phyloP scores from a whole-genome alignment of 2,113 vertebrate species.

The Xyrauchen texanus region DNA sequence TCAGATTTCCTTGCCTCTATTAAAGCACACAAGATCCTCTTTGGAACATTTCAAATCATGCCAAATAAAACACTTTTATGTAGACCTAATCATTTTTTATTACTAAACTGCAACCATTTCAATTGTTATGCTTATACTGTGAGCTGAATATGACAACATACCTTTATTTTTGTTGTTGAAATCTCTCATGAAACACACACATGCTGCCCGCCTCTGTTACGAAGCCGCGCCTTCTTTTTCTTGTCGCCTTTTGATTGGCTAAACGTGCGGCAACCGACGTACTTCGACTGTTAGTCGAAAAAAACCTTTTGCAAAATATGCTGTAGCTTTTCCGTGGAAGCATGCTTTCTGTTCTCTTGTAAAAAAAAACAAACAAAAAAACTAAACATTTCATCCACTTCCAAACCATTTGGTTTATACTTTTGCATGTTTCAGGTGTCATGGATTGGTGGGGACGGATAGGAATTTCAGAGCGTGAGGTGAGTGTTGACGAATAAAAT shows the following conservation, averaged over 20 bases:
- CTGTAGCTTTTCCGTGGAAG: not conserved
- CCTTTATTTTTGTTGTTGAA: too few species aligned
- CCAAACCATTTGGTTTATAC: not conserved
- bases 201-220: not conserved
- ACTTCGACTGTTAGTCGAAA: slow-evolving; percentile 40
- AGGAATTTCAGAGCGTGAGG: slow-evolving; percentile 2
- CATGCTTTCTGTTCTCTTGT: not conserved
- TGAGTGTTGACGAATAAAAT: not conserved
- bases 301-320: slow-evolving; percentile 31
- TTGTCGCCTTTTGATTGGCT: slow-evolving; percentile 69
- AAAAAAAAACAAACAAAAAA: not conserved
- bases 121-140: not conserved
- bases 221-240: slow-evolving; percentile 66
- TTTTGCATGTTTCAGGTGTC: not conserved
- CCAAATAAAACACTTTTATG: too few species aligned
- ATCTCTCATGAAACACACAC: too few species aligned
- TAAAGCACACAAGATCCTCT: too few species aligned
- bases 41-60: too few species aligned
- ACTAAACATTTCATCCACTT: not conserved
- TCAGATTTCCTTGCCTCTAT: too few species aligned
- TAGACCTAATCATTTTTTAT: not conserved
- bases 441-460: slow-evolving; percentile 2
- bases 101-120: not conserved
- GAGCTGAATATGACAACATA: not conserved
- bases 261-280: slow-evolving; percentile 56